phyloP scores from a whole-genome alignment of 2,113 vertebrate genomes.

The Beaufortia kweichowensis region DNA sequence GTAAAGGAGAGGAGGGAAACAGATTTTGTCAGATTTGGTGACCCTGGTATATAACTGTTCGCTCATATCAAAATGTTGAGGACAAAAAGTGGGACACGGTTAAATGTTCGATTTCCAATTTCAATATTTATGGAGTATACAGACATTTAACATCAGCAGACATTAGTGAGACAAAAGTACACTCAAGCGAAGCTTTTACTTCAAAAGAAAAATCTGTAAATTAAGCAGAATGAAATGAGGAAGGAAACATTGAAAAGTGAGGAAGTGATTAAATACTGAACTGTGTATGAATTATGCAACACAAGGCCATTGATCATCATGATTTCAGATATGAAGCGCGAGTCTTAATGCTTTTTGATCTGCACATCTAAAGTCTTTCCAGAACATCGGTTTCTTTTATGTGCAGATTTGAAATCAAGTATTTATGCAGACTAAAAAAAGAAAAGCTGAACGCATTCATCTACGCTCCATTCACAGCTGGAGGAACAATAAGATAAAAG shows the following conservation, averaged over 20 bases:
- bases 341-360: neutral
- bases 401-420: slow-evolving; percentile 8
- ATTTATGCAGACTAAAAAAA: slow-evolving; percentile 12
- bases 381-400: neutral
- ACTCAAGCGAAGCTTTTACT: neutral
- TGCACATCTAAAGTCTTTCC: slow-evolving; percentile 20
- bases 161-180: neutral
- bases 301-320: neutral
- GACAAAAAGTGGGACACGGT: neutral
- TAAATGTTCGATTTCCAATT: neutral
- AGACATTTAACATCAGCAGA: neutral
- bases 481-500: neutral
- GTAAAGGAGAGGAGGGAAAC: too few relatives aligned
- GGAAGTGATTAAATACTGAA: slow-evolving; percentile 14
- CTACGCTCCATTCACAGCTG: neutral
- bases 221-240: neutral
- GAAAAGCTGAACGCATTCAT: neutral
- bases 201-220: too few relatives aligned
- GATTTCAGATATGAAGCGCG: slow-evolving; percentile 14
- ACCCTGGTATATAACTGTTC: too few relatives aligned
- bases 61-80: too few relatives aligned
- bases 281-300: neutral
- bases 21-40: too few relatives aligned
- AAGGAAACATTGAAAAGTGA: neutral
- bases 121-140: neutral